Base-by-base conservation (phyloP, 2,113 vertebrate genomes). In the Aegotheles bennettii region DNA sequence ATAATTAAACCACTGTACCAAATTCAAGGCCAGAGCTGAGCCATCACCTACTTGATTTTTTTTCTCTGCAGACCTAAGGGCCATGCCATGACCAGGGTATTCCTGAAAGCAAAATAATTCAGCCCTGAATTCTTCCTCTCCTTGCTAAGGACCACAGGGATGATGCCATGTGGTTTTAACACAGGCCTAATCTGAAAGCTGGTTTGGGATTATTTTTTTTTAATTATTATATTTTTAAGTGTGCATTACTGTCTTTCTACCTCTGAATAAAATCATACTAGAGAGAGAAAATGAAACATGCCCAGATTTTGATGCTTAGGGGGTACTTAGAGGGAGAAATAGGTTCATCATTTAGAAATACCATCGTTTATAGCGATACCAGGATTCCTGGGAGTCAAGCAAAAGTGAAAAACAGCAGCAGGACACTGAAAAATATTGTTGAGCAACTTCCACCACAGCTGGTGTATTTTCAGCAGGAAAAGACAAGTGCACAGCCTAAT, bases 81-180 rank as follows among this genome's bases (percentile, higher is more conserved):
- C 43, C 26, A 29, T 0, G 0, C 28, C 28, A 31, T 0, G 0
- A 45, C 19, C 31, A n/a, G 35, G 24, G 16, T 16, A 19, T 15
- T 51, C 54, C 50, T 26, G 40, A 61, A 57, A 25, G n/a, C 14
- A 79, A 25, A 88, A 21, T 10, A 35, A 42, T 21, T 59, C 51
- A 83, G 40, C 33, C 68, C 80, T 9, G 3, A 57, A 16, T 33
- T 50, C 21, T 61, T 63, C 9, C 29, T 82, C 42, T 59, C 56
- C 57, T 40, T 42, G 47, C 25, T 53, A 10, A 16, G 38, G 36
- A 40, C 11, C 48, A 21, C 0, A 40, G 79, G 33, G 45, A 42
- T 3, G 35, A 45, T 11, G 11, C 5, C 21, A 40, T 9, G 1
- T 5, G 14, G 3, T 14, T 67, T 54, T 33, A 70, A 48, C 10